phyloP scores from a whole-genome alignment of 2,113 vertebrate species.

The Pantherophis guttatus region DNA sequence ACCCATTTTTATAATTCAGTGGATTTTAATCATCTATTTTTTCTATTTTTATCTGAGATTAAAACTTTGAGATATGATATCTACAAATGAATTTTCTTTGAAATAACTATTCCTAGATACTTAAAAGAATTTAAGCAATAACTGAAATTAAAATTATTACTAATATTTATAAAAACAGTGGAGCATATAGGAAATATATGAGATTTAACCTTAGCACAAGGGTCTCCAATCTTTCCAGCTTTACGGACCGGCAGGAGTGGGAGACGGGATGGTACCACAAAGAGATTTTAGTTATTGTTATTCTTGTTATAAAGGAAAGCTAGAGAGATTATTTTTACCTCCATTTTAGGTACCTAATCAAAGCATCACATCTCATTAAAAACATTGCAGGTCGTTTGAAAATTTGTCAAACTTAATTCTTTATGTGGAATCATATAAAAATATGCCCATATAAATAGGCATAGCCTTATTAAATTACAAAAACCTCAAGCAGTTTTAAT shows the following conservation, averaged over 20 bases:
- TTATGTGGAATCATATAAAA: background rate
- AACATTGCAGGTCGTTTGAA: background rate
- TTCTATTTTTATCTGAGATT: background rate
- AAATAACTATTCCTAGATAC: background rate
- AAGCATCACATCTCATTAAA: background rate
- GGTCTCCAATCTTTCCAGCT: too few relatives aligned
- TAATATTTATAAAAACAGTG: background rate
- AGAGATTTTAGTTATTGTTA: background rate
- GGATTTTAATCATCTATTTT: background rate
- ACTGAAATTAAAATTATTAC: background rate
- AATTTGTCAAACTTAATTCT: background rate
- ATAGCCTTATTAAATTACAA: slow-evolving; percentile 39
- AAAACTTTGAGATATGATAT: background rate
- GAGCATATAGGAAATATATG: background rate
- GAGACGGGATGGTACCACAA: too few relatives aligned
- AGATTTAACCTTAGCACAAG: background rate
- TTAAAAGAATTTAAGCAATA: background rate
- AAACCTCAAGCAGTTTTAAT: slow-evolving; percentile 20
- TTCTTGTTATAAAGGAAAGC: background rate
- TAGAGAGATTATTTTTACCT: background rate
- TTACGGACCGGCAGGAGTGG: too few relatives aligned
- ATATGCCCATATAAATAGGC: slow-evolving; percentile 35
- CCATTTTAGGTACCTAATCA: background rate
- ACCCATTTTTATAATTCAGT: background rate
- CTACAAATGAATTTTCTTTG: background rate